Base-by-base conservation (phyloP, 1,140 invertebrate species). In the Cheumatopsyche charites region DNA sequence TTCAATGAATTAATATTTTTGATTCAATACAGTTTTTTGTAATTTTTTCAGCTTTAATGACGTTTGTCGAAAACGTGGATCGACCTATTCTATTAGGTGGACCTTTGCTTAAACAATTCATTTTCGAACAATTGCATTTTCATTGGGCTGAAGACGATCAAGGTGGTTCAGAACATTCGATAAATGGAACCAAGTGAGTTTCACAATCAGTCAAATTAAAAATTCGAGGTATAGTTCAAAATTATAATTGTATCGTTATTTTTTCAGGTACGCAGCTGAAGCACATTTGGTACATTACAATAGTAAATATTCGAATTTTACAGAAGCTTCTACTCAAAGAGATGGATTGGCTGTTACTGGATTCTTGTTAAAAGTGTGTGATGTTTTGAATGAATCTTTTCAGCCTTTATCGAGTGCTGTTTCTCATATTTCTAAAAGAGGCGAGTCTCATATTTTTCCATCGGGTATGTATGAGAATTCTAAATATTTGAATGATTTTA, bases 231-330 rank as follows among this genome's bases (percentile, higher is more conserved):
- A 7, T 7, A 9, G n/a, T n/a, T 43, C 42, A 43, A 7, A n/a
- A 43, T 43, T 15, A 71, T 25, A 42, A 23, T 25, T 23, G 65
- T 67, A 13, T 19, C 7, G 52, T 15, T 23, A 52, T 23, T 55
- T 25, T 9, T 73, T 23, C 65, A 89, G 88, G 75, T 91, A 88
- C 76, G 89, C 90, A 13, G 91, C 90, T 81, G 90, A 93, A 84
- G 87, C 91, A 13, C 93, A 95, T 77, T 86, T 90, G 17, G 90
- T 94, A 0, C 92, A 94, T 79, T 93, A 88, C 79, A 94, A 93
- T 72, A 86, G 86, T 73, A 91, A 90, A 78, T 94, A 94, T 77
- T 81, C 82, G 5, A 86, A 83, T 2, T 84, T 91, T 70, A 83
- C 87, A 25, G 89, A 90, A 49, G 92, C 92, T 4, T 84, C 87